Evolutionary conservation across 2,113 vertebrate genomes (phyloP), one percentile per base, ranked within the genome.

Genomic region (Arothron firmamentum): DNA sequence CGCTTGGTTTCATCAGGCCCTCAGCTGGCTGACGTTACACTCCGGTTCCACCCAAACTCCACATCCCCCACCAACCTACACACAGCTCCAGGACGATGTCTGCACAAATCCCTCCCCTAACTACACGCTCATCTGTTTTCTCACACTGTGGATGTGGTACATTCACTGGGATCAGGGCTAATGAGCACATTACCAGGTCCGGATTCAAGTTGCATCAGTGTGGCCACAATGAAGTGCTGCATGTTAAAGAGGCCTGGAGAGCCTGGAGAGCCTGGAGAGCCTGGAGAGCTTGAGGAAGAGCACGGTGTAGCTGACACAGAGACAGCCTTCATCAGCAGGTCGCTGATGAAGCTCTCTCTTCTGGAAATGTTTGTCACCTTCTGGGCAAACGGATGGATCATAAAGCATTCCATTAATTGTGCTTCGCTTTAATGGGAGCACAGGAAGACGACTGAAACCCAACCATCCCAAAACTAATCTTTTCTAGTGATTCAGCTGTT

Each of bases 131-230:
- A 9, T 31, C 28, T 5, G 28, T 2, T 31, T 31, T 1, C 3
- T 31, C 28, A 31, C 28, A 31, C 8, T 31, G 28, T 31, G 28
- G 34, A 12, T 12, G 1, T 38, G 34, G 34, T 31, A 61, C 16
- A 11, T 62, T 23, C 48, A 46, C 75, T 54, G 52, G 34, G 64
- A 17, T 1, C 52, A 31, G 52, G 61, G 56, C 23, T 59, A 43
- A 68, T 72, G 60, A 82, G 53, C 8, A 51, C 46, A 75, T 90
- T 90, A 55, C 88, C 52, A 41, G 65, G 46, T 74, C 71, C 63
- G 66, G 72, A 79, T 78, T 57, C 47, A 25, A 53, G 73, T 89
- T 91, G 85, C 88, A 83, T 90, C 87, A 90, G 70, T 70, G 56
- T 81, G 67, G 83, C 81, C 59, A 81, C 59, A 50, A 75, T 78